These are phyloP conservation scores for Gymnothorax reevesii DNA, from an alignment of 2,797 vertebrate species.

Conservation along the genomic window DNA sequence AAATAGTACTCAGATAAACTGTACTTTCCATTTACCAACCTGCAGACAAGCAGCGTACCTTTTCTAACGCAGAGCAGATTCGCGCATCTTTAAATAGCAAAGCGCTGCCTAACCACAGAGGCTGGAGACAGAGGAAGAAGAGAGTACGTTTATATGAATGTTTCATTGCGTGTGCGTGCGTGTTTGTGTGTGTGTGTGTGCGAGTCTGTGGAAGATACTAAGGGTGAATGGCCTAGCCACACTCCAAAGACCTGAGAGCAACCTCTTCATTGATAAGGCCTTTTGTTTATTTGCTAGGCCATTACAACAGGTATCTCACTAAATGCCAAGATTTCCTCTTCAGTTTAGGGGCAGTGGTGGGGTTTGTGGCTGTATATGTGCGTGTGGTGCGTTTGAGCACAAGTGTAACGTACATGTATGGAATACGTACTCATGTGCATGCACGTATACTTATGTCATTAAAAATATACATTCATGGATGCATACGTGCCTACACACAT, in stretches of 20 bases:
- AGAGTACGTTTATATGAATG: slow-evolving; percentile 76
- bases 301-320: slow-evolving; percentile 87
- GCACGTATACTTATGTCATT: too few relatives aligned
- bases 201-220: slow-evolving; percentile 70
- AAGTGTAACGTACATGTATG: too few relatives aligned
- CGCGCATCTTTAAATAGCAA: slow-evolving; percentile 76
- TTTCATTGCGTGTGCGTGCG: slow-evolving; percentile 70
- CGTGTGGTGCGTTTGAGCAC: background rate
- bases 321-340: slow-evolving; percentile 76
- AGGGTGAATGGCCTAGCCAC: slow-evolving; percentile 89
- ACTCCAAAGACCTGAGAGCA: slow-evolving; percentile 89
- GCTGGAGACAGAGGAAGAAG: slow-evolving; percentile 76
- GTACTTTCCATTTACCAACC: slow-evolving; percentile 53
- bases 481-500: too few relatives aligned
- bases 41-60: slow-evolving; percentile 41
- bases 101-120: slow-evolving; percentile 72
- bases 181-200: slow-evolving; percentile 57
- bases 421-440: too few relatives aligned
- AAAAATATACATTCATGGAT: too few relatives aligned
- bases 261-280: slow-evolving; percentile 93
- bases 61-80: slow-evolving; percentile 41
- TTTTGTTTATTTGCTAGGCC: slow-evolving; percentile 92
- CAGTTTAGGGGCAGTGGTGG: slow-evolving; percentile 61
- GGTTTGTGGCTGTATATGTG: background rate
- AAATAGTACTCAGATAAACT: slow-evolving; percentile 28